A percentile compares a stretch with the other conserved stretches of the same genome.
Conservation (phyloP, 2,797 vertebrate species). For the Taeniopygia guttata region DNA sequence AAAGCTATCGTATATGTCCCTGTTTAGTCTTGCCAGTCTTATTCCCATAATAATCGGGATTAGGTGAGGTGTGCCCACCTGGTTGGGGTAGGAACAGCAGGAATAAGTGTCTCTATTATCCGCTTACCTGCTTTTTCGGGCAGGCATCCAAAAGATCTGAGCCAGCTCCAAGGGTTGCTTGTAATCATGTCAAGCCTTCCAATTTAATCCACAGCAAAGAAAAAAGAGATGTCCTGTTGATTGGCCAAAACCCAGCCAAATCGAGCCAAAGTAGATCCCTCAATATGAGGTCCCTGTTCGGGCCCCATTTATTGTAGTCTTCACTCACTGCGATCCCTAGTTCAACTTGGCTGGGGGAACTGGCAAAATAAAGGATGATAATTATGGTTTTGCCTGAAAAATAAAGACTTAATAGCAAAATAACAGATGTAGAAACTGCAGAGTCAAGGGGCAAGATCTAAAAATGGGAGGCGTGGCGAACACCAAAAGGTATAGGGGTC, state of each 20-base stretch:
- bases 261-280: neutral
- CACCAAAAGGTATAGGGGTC: neutral
- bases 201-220: neutral
- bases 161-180: neutral
- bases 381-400: neutral
- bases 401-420: neutral
- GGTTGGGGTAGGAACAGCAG: neutral
- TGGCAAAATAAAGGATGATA: neutral
- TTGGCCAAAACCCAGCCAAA: neutral
- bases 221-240: too few species aligned
- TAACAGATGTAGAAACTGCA: neutral
- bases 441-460: neutral
- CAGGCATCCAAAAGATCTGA: neutral
- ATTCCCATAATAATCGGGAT: neutral
- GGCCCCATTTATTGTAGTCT: neutral
- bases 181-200: neutral
- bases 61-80: neutral
- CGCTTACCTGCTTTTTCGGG: neutral
- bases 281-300: neutral
- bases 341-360: fast-evolving
- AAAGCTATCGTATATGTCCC: neutral
- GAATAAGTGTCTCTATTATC: neutral
- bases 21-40: neutral
- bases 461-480: too few species aligned
- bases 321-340: neutral